Percentiles rank a stretch among this genome's conserved stretches.
Evolutionary conservation across 2,113 vertebrate genomes (phyloP).

Genomic region (Notechis scutatus): DNA sequence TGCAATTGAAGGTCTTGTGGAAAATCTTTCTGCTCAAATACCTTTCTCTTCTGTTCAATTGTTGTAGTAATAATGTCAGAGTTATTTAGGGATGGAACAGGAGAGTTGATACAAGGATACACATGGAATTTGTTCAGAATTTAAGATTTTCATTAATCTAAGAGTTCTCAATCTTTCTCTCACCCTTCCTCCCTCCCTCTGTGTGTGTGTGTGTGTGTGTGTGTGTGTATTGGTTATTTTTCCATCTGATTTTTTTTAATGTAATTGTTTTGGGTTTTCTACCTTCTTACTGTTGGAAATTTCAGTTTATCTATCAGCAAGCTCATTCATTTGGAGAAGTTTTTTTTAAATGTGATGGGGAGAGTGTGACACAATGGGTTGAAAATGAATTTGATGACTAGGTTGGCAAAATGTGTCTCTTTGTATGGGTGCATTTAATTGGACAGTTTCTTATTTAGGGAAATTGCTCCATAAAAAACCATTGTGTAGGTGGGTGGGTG

Average conservation of each 20-base stretch:
- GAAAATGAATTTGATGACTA: constrained; percentile 53
- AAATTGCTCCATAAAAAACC: constrained; percentile 29
- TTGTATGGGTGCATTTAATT: constrained; percentile 42
- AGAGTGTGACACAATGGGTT: constrained; percentile 54
- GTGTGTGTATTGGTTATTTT: too few relatives aligned
- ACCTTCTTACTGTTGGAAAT: constrained; percentile 53
- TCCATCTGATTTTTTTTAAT: constrained; percentile 27
- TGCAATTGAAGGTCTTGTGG: background rate
- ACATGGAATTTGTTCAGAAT: background rate
- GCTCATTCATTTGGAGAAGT: constrained; percentile 50
- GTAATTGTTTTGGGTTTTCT: constrained; percentile 58
- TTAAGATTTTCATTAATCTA: background rate
- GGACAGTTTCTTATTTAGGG: constrained; percentile 40
- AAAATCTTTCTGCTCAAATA: background rate
- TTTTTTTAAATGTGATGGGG: constrained; percentile 54
- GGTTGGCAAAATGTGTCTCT: constrained; percentile 41
- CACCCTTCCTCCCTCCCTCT: background rate
- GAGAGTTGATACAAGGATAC: background rate
- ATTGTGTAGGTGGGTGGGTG: background rate
- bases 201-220: constrained; percentile 2
- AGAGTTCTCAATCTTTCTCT: background rate
- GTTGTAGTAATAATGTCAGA: background rate
- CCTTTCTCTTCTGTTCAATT: background rate
- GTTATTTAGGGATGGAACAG: background rate
- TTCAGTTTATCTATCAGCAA: constrained; percentile 53